Conservation (phyloP, 2,113 vertebrate genomes). For the Nansenia antarctica region DNA sequence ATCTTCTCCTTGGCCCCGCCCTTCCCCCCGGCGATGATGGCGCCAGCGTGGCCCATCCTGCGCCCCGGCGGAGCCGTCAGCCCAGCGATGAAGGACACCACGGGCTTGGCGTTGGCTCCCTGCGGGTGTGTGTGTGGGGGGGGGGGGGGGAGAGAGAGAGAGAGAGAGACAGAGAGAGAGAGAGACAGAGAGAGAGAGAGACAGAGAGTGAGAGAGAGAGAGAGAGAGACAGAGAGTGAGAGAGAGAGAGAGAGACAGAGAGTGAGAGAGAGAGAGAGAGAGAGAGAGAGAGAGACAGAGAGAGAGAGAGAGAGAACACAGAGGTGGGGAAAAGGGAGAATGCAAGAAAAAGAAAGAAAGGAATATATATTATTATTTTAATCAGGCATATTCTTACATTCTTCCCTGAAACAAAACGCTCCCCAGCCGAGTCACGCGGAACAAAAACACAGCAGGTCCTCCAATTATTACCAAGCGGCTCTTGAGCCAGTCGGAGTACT, state of each 20-base stretch:
- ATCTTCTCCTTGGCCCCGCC: conserved; percentile 99
- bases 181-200: not conserved
- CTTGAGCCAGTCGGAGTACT: too few relatives aligned
- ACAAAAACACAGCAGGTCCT: not conserved
- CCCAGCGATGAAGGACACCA: conserved; percentile 98
- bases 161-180: not conserved
- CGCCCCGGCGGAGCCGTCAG: conserved; percentile 94
- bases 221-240: too few relatives aligned
- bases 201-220: not conserved
- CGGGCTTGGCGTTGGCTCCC: conserved; percentile 91
- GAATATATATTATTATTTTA: too few relatives aligned
- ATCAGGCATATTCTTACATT: too few relatives aligned
- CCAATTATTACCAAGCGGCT: not conserved
- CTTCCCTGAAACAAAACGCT: too few relatives aligned
- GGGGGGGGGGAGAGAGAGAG: not conserved
- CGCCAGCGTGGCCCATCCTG: conserved; percentile 95
- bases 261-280: too few relatives aligned
- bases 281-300: too few relatives aligned
- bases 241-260: too few relatives aligned
- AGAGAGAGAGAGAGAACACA: too few relatives aligned
- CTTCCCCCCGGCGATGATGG: conserved; percentile 97
- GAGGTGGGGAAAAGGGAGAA: too few relatives aligned
- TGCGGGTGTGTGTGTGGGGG: too few relatives aligned
- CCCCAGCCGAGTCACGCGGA: not conserved
- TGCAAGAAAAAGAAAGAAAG: too few relatives aligned